These are phyloP conservation scores for Catotricha subobsoleta DNA, from an alignment of 2,888 invertebrate species.

Conservation along the genomic window DNA sequence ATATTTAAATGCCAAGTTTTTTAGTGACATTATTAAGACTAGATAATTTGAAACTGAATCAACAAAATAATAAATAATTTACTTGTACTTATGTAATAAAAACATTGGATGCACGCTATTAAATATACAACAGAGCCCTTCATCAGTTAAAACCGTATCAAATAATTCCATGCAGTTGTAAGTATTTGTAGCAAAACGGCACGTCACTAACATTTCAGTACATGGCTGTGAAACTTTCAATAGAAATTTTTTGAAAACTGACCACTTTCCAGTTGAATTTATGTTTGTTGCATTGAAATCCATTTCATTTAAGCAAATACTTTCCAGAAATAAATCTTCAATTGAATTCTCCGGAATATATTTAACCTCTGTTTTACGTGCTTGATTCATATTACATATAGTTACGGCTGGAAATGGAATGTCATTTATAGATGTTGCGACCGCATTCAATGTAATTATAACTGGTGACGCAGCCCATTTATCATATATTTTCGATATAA, in stretches of 20 bases:
- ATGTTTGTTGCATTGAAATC: not conserved
- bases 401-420: constrained; percentile 72
- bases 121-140: constrained; percentile 72
- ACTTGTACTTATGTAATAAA: constrained; percentile 53
- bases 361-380: constrained; percentile 41
- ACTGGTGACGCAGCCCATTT: constrained; percentile 59
- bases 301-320: constrained; percentile 36
- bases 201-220: constrained; percentile 48
- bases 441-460: constrained; percentile 57
- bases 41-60: too few species aligned
- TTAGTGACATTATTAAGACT: too few species aligned
- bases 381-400: constrained; percentile 70
- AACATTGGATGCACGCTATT: constrained; percentile 53
- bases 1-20: not conserved
- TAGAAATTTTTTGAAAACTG: not conserved
- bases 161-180: constrained; percentile 50
- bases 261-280: not conserved
- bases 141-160: constrained; percentile 61
- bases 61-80: constrained; percentile 36
- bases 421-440: constrained; percentile 42
- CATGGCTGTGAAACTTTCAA: constrained; percentile 49
- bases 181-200: constrained; percentile 43
- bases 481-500: constrained; percentile 49
- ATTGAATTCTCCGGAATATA: constrained; percentile 22
- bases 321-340: constrained; percentile 32